These are phyloP conservation scores for Pithys albifrons DNA, from an alignment of 2,113 vertebrate species.

Conservation along the genomic window DNA sequence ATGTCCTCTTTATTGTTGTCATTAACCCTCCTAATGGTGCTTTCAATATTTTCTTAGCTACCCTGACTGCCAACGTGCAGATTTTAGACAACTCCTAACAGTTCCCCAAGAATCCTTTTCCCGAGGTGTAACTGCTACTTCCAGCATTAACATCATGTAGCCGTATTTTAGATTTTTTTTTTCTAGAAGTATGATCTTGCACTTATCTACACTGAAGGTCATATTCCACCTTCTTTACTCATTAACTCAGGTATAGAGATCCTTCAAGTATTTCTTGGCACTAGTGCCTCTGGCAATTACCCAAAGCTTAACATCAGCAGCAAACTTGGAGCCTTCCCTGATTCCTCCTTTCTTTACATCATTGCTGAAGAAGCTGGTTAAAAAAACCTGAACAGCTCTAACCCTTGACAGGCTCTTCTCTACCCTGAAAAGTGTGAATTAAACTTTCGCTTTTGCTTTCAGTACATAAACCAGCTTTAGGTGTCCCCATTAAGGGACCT, in stretches of 20 bases:
- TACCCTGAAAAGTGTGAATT: neutral
- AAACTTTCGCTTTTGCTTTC: neutral
- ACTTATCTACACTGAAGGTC: neutral
- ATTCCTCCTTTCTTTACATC: neutral
- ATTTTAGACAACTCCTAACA: neutral
- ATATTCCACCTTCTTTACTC: neutral
- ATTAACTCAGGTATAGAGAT: neutral
- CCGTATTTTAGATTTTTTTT: neutral
- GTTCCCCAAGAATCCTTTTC: neutral
- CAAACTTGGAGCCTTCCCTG: neutral
- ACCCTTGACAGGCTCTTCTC: neutral
- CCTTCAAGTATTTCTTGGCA: neutral
- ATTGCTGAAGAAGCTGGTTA: neutral
- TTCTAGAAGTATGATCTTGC: neutral
- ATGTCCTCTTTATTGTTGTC: neutral
- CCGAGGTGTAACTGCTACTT: neutral
- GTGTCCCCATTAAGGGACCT: neutral
- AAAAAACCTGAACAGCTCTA: neutral
- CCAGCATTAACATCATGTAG: neutral
- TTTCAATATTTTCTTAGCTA: neutral
- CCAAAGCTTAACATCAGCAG: neutral
- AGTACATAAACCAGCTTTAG: neutral
- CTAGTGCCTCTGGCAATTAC: neutral
- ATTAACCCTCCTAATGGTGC: neutral
- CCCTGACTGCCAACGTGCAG: neutral